These are phyloP conservation scores for Parapsyche elsis DNA, from an alignment of 1,140 invertebrate species.

Conservation along the genomic window DNA sequence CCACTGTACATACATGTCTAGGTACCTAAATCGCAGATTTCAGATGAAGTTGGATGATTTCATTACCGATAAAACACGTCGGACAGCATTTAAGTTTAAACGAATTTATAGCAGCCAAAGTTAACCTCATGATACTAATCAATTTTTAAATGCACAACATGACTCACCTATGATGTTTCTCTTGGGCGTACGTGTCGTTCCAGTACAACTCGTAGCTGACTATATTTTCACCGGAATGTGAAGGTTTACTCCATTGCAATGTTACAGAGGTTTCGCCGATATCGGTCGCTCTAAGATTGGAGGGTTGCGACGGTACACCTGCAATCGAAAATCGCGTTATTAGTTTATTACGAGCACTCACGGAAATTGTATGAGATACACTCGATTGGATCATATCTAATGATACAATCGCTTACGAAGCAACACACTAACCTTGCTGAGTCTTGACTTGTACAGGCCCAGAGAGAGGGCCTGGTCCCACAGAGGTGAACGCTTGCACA, in stretches of 20 bases:
- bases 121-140: too few relatives aligned
- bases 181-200: conserved; percentile 95
- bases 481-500: conserved; percentile 91
- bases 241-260: conserved; percentile 89
- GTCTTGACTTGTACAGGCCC: conserved; percentile 96
- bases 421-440: conserved; percentile 79
- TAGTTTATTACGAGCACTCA: not conserved
- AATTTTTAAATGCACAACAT: too few relatives aligned
- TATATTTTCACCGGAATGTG: conserved; percentile 91
- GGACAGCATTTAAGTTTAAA: too few relatives aligned
- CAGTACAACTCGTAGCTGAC: conserved; percentile 96
- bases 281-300: conserved; percentile 85
- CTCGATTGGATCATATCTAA: not conserved
- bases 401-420: conserved; percentile 20
- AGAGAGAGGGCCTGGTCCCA: conserved; percentile 91
- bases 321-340: conserved; percentile 31
- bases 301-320: conserved; percentile 94
- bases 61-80: too few relatives aligned
- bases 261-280: conserved; percentile 86
- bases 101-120: too few relatives aligned
- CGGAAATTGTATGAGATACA: conserved; percentile 4
- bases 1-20: too few relatives aligned
- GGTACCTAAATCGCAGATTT: too few relatives aligned
- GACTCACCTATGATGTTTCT: conserved; percentile 74
- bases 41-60: too few relatives aligned